Evolutionary conservation across 92 coral and sea anemone species (phyloP).

Genomic region (Galaxea fascicularis): DNA sequence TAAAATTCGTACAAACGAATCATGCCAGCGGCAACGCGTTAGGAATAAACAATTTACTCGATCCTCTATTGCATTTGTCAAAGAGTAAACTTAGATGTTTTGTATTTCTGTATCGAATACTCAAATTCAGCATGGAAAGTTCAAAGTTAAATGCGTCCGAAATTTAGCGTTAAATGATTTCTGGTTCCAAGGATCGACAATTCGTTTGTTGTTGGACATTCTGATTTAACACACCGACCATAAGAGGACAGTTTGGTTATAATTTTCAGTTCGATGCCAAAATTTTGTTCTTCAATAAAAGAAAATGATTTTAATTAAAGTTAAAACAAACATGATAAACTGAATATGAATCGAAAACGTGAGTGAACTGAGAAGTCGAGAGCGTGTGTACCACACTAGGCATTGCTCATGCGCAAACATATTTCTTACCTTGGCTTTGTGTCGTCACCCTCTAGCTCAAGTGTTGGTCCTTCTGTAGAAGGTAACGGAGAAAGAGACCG

Average conservation of each 20-base stretch:
- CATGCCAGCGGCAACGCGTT: too few relatives aligned
- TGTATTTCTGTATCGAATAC: too few relatives aligned
- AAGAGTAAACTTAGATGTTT: too few relatives aligned
- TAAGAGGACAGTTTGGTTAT: neutral
- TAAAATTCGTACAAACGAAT: too few relatives aligned
- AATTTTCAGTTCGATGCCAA: neutral
- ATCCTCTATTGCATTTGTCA: too few relatives aligned
- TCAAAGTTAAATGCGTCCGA: too few relatives aligned
- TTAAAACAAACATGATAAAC: constrained; percentile 10
- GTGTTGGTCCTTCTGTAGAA: constrained; percentile 21
- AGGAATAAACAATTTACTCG: too few relatives aligned
- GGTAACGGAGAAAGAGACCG: neutral
- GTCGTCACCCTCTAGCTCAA: neutral
- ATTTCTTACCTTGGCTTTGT: constrained; percentile 34
- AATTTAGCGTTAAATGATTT: too few relatives aligned
- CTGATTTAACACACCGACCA: too few relatives aligned
- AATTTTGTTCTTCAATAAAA: neutral
- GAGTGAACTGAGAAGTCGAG: neutral
- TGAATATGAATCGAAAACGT: neutral
- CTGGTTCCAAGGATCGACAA: too few relatives aligned
- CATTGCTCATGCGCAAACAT: neutral
- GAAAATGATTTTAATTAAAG: neutral
- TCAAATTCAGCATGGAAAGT: too few relatives aligned
- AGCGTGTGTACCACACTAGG: neutral
- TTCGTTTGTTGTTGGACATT: too few relatives aligned